Base-by-base conservation (phyloP, 2,113 vertebrate species). In the Australoheros scitulus region DNA sequence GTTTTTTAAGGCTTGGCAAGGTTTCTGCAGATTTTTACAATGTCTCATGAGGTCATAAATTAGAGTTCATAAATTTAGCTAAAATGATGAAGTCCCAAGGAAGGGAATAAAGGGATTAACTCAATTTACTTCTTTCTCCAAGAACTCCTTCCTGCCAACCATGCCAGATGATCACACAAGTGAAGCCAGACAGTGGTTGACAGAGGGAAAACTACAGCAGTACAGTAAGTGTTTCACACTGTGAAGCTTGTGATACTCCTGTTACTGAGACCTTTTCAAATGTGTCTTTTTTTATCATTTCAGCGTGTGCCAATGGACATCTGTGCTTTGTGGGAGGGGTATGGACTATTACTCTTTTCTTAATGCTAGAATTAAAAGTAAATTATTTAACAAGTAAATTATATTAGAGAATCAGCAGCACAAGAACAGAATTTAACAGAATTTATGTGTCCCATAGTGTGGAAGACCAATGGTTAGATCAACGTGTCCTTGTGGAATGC, bases 111-210 rank as follows among this genome's bases (percentile, higher is more conserved):
- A 55, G 20, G 4, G 3, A 52, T 60, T 20, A 0, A 58, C 9
- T 52, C 7, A 0, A 7, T 14, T 47, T 7, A 8, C 8, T 6
- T 77, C 29, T 61, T 59, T 6, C 59, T 76, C 7, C 4, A 14
- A 86, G 95, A 32, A 72, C 14, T 61, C 22, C 11, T 95, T 92
- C 17, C 87, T 96, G 56, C 96, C 96, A 0, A 95, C 96, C 7
- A 96, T 96, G 96, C 92, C 93, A 0, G 95, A 95, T 2, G 94
- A 96, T 72, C 85, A 92, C 84, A 82, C 32, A 1, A 88, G 29
- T 74, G 88, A 93, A 29, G 91, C 65, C 41, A 15, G 0, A 1
- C 47, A 5, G 64, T 94, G 89, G 92, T 2, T 95, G 58, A 8
- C 0, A 4, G 83, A 85, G 26, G 26, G 26, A 26, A 84, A 1